Conservation (phyloP, 2,113 vertebrate genomes). For the Podarcis muralis region DNA sequence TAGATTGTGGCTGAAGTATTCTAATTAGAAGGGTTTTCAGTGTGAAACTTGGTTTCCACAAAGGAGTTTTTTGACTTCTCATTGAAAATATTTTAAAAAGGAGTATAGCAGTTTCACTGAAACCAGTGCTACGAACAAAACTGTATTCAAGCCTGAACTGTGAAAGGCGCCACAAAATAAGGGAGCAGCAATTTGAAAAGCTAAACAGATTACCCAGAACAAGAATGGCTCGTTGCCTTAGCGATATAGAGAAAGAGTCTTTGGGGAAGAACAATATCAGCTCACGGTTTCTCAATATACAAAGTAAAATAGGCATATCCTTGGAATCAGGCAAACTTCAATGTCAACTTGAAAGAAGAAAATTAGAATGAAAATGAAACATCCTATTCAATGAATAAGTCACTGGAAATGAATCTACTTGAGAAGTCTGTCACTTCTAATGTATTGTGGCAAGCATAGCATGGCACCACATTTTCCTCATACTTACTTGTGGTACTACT, state of each 20-base stretch:
- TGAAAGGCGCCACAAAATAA: slow-evolving; percentile 6
- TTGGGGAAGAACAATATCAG: slow-evolving; percentile 31
- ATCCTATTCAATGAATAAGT: slow-evolving; percentile 26
- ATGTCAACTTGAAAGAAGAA: slow-evolving; percentile 12
- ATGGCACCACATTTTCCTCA: background rate
- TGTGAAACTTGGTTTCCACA: background rate
- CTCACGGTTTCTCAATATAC: slow-evolving; percentile 28
- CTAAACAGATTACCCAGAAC: slow-evolving; percentile 41
- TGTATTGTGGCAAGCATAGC: background rate
- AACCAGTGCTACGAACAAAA: slow-evolving; percentile 8
- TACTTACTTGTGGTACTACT: background rate
- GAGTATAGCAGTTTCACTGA: slow-evolving; percentile 16
- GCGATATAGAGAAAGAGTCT: background rate
- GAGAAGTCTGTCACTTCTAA: slow-evolving; percentile 21
- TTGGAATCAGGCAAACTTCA: background rate
- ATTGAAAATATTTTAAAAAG: background rate
- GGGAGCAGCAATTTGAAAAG: background rate
- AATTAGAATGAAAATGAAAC: slow-evolving; percentile 34
- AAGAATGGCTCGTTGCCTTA: slow-evolving; percentile 38
- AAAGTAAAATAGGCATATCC: slow-evolving; percentile 11
- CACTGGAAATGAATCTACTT: background rate
- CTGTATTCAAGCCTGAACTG: slow-evolving; percentile 18
- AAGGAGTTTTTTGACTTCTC: background rate
- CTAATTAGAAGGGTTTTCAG: background rate
- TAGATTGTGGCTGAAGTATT: background rate